Percentiles rank a stretch among this genome's conserved stretches.
Conservation (phyloP, 2,888 invertebrate genomes). For the Euplexia lucipara region DNA sequence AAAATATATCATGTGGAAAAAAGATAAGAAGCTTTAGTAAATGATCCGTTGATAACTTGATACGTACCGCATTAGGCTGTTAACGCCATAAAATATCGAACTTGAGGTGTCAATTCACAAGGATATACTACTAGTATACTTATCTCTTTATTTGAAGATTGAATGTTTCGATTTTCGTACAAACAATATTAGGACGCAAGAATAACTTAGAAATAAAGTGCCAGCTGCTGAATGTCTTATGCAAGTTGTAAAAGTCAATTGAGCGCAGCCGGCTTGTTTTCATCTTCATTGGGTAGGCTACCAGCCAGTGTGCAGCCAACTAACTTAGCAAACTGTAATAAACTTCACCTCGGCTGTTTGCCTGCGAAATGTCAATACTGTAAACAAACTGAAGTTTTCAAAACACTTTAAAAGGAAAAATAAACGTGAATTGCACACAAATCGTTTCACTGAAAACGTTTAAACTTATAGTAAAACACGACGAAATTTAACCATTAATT, state of each 20-base stretch:
- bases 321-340: conserved; percentile 53
- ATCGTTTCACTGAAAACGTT: conserved; percentile 19
- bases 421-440: conserved; percentile 10
- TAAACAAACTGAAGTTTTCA: conserved; percentile 26
- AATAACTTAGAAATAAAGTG: conserved; percentile 24
- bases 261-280: conserved; percentile 44
- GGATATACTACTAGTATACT: not conserved
- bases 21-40: conserved; percentile 19
- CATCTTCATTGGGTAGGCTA: conserved; percentile 28
- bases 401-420: conserved; percentile 42
- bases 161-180: conserved; percentile 5
- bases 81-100: conserved; percentile 16
- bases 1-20: conserved; percentile 26
- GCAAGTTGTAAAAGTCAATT: conserved; percentile 57
- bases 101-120: conserved; percentile 15
- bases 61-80: conserved; percentile 7
- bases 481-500: conserved; percentile 21
- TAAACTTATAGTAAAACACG: conserved; percentile 9
- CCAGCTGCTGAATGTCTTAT: conserved; percentile 29
- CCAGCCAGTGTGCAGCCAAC: conserved; percentile 38
- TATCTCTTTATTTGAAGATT: conserved; percentile 5
- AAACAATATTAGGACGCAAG: not conserved
- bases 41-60: conserved; percentile 13
- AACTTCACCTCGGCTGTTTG: conserved; percentile 37
- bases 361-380: conserved; percentile 37